Evolutionary conservation across 2,797 vertebrate genomes (phyloP), one percentile per base, ranked within the genome.

Genomic region (Anguilla megastoma): DNA sequence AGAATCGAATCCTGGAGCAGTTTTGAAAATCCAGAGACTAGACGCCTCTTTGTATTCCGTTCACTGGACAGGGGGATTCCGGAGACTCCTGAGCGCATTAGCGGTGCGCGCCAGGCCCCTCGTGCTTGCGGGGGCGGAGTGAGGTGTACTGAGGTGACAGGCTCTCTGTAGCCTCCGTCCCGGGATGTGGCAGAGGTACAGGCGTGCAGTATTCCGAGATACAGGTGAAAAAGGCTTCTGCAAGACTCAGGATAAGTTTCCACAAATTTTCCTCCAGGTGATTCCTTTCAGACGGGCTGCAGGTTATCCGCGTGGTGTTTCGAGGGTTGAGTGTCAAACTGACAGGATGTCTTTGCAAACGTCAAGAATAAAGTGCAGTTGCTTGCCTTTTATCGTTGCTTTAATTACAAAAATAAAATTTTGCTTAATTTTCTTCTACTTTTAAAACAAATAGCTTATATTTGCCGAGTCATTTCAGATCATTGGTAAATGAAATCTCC

Each of bases 161-260:
- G 24, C 41, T 82, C 93, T 94, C 94, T 92, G 93, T 95, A 94
- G 96, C 93, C 79, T 48, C 41, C 94, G 94, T 93, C 92, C 93
- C 93, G 93, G 94, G 94, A 93, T 94, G 93, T 94, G 92, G 90
- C 90, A 88, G 89, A 85, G 87, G 89, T 83, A 93, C 85, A 88
- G 86, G 30, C 87, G 86, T 88, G 86, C 66, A 91, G 87, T 90
- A 90, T 87, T 80, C 89, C 92, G 91, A 91, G 91, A 92, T 96
- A 96, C 96, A 96, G 96, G 96, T 96, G 95, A 95, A 92, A 92
- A 74, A 94, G 94, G 94, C 94, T 91, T 93, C 95, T 93, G 88
- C 89, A 86, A 88, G 84, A 36, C 63, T 58, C 9, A 56, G 84
- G 88, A 88, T 85, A 85, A 76, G 79, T 82, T 50, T 50, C 84